Conservation (phyloP, 1,140 invertebrate species). For the Eciton burchellii region DNA sequence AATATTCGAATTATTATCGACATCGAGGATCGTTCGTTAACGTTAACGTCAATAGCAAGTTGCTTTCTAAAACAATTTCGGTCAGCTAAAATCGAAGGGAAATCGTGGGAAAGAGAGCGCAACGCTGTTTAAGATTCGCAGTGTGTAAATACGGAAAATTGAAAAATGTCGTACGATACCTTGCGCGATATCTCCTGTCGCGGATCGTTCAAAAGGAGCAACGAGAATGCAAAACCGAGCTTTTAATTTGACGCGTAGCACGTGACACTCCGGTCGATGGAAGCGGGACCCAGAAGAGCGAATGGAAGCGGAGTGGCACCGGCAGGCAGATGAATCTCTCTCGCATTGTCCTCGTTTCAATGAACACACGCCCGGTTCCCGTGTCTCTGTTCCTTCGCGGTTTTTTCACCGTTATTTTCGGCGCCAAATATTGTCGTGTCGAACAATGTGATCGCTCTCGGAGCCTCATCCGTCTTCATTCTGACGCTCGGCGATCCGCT, state of each 20-base stretch:
- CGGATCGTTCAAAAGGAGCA: constrained; percentile 75
- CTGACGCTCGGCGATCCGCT: constrained; percentile 49
- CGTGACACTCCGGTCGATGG: constrained; percentile 80
- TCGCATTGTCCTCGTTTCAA: constrained; percentile 85
- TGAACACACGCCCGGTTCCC: constrained; percentile 78
- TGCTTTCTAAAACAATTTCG: neutral
- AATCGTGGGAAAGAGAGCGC: no score
- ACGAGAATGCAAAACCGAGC: constrained; percentile 80
- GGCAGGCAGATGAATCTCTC: constrained; percentile 84
- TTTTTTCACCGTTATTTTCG: constrained; percentile 84
- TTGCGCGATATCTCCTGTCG: constrained; percentile 68
- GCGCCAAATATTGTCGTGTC: constrained; percentile 86
- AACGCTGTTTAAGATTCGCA: no score
- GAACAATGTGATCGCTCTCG: constrained; percentile 84
- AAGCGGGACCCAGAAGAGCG: constrained; percentile 68
- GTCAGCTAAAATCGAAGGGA: no score
- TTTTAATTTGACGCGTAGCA: constrained; percentile 85
- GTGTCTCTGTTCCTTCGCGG: constrained; percentile 81
- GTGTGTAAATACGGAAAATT: no score
- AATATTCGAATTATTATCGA: neutral
- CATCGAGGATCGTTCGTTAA: neutral
- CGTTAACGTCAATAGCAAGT: no score
- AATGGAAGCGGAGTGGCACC: constrained; percentile 71
- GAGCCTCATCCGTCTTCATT: constrained; percentile 74
- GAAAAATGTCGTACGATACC: neutral